A percentile compares a stretch with the other conserved stretches of the same genome.
phyloP scores from a whole-genome alignment of 2,888 invertebrate genomes.

The Nipponacmea schrenckii region DNA sequence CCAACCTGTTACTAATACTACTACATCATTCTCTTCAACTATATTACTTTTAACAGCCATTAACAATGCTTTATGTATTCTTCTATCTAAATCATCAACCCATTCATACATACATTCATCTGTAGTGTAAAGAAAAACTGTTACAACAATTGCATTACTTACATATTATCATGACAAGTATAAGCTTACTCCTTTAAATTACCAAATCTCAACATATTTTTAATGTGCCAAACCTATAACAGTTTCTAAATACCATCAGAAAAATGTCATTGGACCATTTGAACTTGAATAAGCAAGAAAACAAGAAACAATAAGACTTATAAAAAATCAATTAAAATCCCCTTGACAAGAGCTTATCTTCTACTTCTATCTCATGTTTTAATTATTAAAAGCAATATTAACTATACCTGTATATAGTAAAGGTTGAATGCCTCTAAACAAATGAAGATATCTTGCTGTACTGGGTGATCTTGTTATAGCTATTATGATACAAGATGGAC shows the following conservation, averaged over 20 bases:
- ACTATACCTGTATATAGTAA: conserved; percentile 80
- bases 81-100: conserved; percentile 51
- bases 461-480: conserved; percentile 85
- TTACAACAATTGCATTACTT: no score
- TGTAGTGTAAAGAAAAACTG: conserved; percentile 20
- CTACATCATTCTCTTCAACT: conserved; percentile 83
- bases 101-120: conserved; percentile 40
- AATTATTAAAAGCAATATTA: background rate
- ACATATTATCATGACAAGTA: no score
- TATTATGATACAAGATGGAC: conserved; percentile 91
- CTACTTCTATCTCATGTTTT: no score
- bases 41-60: conserved; percentile 88
- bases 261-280: no score
- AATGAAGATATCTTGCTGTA: conserved; percentile 88
- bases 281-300: no score
- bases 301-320: no score
- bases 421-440: conserved; percentile 89
- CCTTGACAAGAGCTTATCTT: no score
- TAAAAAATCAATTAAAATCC: no score
- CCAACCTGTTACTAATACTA: conserved; percentile 97
- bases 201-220: no score
- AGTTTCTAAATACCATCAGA: no score
- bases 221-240: no score
- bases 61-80: conserved; percentile 44
- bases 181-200: no score